Conservation (phyloP, 1,140 invertebrate genomes). For the Macrosteles quadrilineatus region DNA sequence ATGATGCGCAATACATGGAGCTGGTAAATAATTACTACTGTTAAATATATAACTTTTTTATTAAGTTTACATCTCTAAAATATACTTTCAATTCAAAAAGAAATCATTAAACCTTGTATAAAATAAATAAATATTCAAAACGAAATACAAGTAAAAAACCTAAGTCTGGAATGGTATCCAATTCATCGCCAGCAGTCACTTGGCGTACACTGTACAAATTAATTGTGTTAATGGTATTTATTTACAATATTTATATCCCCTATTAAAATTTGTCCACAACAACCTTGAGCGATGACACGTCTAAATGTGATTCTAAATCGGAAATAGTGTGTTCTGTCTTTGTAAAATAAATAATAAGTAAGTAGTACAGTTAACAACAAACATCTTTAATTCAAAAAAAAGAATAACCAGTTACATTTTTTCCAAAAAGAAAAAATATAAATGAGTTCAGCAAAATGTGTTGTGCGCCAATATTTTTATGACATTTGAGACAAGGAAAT, state of each 20-base stretch:
- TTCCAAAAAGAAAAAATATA: neutral
- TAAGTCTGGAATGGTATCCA: conserved; percentile 22
- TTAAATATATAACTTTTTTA: too few relatives aligned
- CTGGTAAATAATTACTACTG: too few relatives aligned
- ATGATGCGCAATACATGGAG: too few relatives aligned
- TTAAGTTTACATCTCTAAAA: too few relatives aligned
- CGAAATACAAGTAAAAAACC: neutral
- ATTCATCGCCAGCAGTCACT: neutral
- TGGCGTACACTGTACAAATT: conserved; percentile 8
- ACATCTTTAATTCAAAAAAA: conserved; percentile 8
- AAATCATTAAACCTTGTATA: too few relatives aligned
- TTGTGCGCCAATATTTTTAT: conserved; percentile 11
- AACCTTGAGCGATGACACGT: conserved; percentile 17
- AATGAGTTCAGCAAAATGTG: neutral
- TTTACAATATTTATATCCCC: conserved; percentile 22
- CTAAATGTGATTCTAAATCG: neutral
- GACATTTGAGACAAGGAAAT: conserved; percentile 3
- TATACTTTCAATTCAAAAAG: too few relatives aligned
- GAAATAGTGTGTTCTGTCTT: neutral
- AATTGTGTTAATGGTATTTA: neutral
- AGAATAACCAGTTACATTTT: neutral
- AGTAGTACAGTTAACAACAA: neutral
- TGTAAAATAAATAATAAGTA: neutral
- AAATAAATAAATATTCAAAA: too few relatives aligned
- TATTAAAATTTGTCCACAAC: conserved; percentile 4